Evolutionary conservation across 2,888 invertebrate species (phyloP), one percentile per base, ranked within the genome.

Genomic region (Mesorhabditis belari): DNA sequence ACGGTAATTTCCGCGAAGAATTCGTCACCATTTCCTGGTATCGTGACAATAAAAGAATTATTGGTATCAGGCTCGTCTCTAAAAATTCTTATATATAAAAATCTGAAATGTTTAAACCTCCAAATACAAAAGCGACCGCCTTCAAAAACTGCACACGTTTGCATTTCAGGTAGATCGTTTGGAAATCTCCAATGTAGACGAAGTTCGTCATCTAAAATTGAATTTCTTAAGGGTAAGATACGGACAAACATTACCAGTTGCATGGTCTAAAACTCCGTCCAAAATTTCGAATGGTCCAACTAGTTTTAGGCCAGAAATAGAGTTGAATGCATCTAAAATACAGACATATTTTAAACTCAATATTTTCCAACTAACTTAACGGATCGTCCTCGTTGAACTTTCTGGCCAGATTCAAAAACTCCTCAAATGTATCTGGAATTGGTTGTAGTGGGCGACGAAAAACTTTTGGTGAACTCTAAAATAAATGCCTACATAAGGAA

Each of bases 161-260:
- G 90, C 82, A 93, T 90, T 83, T 95, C 94, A 9, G 95, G 94
- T 9, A 92, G 91, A 84, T 96, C 95, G 82, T 89, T 91, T 81
- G 87, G 91, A 83, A 89, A 94, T 73, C 95, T 86, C 52, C 64
- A 62, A 19, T 64, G 58, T 19, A 58, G 27, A 27, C 51, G 60
- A 24, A 58, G 21, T 54, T 64, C n/a, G 6, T 59, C 28, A 4
- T 54, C 59, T 58, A 17, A 51, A 58, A 58, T 0, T 4, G 4
- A 6, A 21, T 6, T 6, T 25, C 17, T 50, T 49, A 19, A 51
- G 5, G 26, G 4, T 51, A 0, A 5, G 6, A 25, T 49, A 51
- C 4, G 24, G 5, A 19, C 2, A 17, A n/a, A 24, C 19, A 19
- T 9, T 24, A 58, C 55, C 55, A 2, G 49, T 26, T 71, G n/a